phyloP scores from a whole-genome alignment of 2,797 vertebrate species.

The Kryptolebias ocellatus region DNA sequence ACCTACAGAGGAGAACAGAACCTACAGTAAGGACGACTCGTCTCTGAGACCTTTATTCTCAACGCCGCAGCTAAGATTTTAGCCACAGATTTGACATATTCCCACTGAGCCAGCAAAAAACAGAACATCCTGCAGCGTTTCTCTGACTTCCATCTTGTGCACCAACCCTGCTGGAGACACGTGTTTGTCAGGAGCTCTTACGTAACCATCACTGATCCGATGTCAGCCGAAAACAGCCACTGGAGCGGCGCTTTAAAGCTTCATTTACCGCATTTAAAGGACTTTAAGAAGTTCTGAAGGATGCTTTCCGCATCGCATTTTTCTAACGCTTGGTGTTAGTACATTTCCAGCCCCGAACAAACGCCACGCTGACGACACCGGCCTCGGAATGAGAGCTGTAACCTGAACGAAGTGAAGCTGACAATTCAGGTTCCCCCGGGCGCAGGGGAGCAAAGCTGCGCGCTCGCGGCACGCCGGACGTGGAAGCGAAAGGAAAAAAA shows the following conservation, averaged over 20 bases:
- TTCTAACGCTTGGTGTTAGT: not conserved
- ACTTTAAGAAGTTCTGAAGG: not conserved
- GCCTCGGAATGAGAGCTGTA: not conserved
- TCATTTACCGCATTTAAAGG: not conserved
- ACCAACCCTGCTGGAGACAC: conserved; percentile 23
- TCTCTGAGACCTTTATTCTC: not conserved
- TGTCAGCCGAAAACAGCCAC: conserved; percentile 28
- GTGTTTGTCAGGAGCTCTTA: conserved; percentile 37
- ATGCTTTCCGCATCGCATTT: conserved; percentile 3
- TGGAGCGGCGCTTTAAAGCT: conserved; percentile 16
- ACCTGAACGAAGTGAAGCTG: not conserved
- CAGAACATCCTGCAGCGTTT: conserved; percentile 22
- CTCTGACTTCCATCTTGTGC: conserved; percentile 43
- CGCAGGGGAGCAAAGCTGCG: not conserved
- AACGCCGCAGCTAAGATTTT: not conserved
- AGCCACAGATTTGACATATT: not conserved
- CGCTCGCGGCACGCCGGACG: not conserved
- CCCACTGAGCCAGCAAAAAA: conserved; percentile 11
- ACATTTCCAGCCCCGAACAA: not conserved
- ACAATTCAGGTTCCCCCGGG: not conserved
- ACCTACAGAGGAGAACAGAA: conserved; percentile 41
- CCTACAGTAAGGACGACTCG: not conserved
- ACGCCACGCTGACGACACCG: not conserved
- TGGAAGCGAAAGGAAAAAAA: not conserved
- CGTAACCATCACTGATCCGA: conserved; percentile 33